Base-by-base conservation (phyloP, 2,113 vertebrate species). In the Forbesichthys agassizii region DNA sequence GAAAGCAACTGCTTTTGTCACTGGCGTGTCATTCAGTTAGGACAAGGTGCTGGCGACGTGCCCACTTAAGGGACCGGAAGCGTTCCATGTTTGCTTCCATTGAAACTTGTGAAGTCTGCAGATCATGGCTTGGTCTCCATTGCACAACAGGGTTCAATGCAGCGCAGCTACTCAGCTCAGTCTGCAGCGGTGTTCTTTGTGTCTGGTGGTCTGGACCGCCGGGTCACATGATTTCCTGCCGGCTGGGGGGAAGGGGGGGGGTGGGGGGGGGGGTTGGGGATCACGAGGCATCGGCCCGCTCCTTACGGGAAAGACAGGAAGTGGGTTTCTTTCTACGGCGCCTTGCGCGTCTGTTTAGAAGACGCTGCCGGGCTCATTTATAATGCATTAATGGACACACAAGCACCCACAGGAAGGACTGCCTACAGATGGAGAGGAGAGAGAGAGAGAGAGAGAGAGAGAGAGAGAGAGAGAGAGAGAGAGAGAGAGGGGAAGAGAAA, bases 261-360 rank as follows among this genome's bases (percentile, higher is more conserved):
- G 1, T 1, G 20, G 20, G 20, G 20, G 20, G 20, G 20, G 27
- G 20, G 20, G 20, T 1, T 1, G 4, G 36, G 47, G 82, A 77
- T 88, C 89, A 91, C 71, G 77, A 64, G 85, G 60, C 58, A 46
- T 59, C 1, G 5, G 73, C 49, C 53, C 0, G 59, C 77, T 74
- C 74, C 81, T 91, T 91, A 88, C 87, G 85, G 90, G 90, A 91
- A 42, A 90, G 75, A 80, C 88, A 90, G 90, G 88, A 91, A 88
- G 70, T 60, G 2, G 42, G 65, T 73, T 16, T n/a, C 54, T 42
- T 18, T 82, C 80, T 81, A 82, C 80, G 84, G 84, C 78, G 77
- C 71, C 78, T 86, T 82, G 71, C 82, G 61, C 84, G 78, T 81
- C 86, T 86, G 69, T 75, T 59, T 47, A 9, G 80, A 84, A 83